Evolutionary conservation across 2,113 vertebrate genomes (phyloP), one percentile per base, ranked within the genome.

Genomic region (Chaetorhynchus papuensis): DNA sequence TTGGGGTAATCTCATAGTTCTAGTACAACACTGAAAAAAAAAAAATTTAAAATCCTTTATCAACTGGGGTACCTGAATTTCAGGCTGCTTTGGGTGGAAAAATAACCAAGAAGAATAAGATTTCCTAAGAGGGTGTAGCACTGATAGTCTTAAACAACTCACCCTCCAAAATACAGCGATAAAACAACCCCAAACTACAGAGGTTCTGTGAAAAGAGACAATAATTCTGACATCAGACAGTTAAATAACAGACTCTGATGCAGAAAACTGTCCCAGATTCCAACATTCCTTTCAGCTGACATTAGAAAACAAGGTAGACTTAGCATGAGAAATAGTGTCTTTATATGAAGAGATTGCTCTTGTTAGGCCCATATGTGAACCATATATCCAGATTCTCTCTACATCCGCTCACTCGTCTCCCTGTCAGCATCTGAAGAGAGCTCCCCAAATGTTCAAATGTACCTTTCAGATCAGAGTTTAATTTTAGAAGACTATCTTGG

Each of bases 291-390:
- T 83, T 80, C 77, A 95, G 56, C 37, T 94, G 87, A 90, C 81
- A 60, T 50, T 87, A 86, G 96, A 94, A 94, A 64, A 78, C 59
- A 93, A 95, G 92, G 91, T 93, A 92, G 78, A 90, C 83, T 87
- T 96, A 94, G 59, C 60, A 59, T 92, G 95, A 97, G 83, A 90
- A 92, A 52, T 45, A 54, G 61, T 50, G 72, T 85, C 96, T 91
- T 95, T 89, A 79, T 96, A 41, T 81, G 94, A 96, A 97, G 96
- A 95, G 95, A 87, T 86, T 60, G 84, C 91, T 97, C 94, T 96
- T 96, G 95, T 87, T 83, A 72, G 93, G 93, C 96, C 89, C 97
- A 94, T 95, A 93, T 95, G 97, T 81, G 97, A 96, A 64, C 89
- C 87, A 53, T 88, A 94, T 92, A 96, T 91, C 95, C 96, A 97